Conservation (phyloP, 2,797 vertebrate genomes). For the Vespertilio murinus region DNA sequence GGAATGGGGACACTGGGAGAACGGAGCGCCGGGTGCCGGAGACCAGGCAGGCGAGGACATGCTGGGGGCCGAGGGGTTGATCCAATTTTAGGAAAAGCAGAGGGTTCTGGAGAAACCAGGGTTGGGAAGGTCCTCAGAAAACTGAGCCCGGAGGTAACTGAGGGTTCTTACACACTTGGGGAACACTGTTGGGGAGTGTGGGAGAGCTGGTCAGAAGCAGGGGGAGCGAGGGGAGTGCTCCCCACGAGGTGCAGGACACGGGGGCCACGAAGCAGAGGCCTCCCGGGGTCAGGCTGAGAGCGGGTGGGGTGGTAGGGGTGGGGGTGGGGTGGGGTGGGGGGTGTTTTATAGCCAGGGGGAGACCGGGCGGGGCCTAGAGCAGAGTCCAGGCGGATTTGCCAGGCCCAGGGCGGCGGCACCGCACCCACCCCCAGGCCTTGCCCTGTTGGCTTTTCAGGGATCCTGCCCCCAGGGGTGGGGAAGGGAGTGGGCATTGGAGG, state of each 20-base stretch:
- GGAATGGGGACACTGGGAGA: background rate
- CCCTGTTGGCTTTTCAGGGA: background rate
- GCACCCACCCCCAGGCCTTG: background rate
- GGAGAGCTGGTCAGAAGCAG: background rate
- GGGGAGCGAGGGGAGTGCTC: background rate
- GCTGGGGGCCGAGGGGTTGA: background rate
- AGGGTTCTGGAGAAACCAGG: background rate
- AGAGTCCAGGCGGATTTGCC: constrained; percentile 40
- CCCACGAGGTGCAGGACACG: background rate
- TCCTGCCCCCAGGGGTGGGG: background rate
- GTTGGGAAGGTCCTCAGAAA: background rate
- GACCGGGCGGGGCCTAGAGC: constrained; percentile 24
- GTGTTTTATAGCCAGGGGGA: background rate
- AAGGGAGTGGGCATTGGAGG: background rate
- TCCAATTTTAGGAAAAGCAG: background rate
- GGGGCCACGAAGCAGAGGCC: background rate
- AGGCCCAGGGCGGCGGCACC: background rate
- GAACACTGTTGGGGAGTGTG: background rate
- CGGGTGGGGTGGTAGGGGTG: no score
- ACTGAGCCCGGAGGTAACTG: background rate
- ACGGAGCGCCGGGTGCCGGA: background rate
- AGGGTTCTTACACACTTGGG: background rate
- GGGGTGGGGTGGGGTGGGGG: no score
- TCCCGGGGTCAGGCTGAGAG: background rate
- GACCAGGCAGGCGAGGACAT: background rate